These are phyloP conservation scores for Pantelozetes paolii DNA, from an alignment of 2,888 invertebrate genomes.

Conservation along the genomic window DNA sequence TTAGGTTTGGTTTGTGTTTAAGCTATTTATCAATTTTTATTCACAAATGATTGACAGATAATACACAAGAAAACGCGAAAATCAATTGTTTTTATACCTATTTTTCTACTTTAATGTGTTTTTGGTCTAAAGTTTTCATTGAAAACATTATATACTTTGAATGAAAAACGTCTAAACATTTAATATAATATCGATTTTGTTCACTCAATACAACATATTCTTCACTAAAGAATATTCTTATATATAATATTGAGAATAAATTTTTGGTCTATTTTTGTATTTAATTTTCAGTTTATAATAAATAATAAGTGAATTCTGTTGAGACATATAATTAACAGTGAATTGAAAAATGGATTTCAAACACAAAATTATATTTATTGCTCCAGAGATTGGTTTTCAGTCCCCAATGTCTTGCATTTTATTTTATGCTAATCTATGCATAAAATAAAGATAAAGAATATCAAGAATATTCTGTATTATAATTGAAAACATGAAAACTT, in stretches of 20 bases:
- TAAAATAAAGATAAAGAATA: too few relatives aligned
- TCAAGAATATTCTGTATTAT: too few relatives aligned
- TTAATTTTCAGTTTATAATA: background rate
- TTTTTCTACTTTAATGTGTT: background rate
- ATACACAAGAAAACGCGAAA: background rate
- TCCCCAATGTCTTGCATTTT: too few relatives aligned
- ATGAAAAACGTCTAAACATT: background rate
- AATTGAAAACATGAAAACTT: too few relatives aligned
- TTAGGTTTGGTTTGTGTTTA: too few relatives aligned
- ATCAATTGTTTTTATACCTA: background rate
- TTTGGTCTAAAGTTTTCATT: background rate
- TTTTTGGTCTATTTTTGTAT: background rate
- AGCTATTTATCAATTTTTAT: background rate
- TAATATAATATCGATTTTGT: background rate
- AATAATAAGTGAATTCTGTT: background rate
- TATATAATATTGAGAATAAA: background rate
- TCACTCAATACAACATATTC: background rate
- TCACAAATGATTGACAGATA: constrained; percentile 5
- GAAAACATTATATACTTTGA: constrained; percentile 1
- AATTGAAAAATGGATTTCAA: background rate
- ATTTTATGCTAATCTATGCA: too few relatives aligned
- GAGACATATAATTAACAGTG: background rate
- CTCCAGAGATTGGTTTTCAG: too few relatives aligned
- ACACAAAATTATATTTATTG: background rate
- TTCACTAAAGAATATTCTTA: background rate